Percentiles rank a stretch among this genome's conserved stretches.
These are phyloP conservation scores for Drosophila persimilis DNA, from an alignment of 1,140 invertebrate species.

Conservation along the genomic window DNA sequence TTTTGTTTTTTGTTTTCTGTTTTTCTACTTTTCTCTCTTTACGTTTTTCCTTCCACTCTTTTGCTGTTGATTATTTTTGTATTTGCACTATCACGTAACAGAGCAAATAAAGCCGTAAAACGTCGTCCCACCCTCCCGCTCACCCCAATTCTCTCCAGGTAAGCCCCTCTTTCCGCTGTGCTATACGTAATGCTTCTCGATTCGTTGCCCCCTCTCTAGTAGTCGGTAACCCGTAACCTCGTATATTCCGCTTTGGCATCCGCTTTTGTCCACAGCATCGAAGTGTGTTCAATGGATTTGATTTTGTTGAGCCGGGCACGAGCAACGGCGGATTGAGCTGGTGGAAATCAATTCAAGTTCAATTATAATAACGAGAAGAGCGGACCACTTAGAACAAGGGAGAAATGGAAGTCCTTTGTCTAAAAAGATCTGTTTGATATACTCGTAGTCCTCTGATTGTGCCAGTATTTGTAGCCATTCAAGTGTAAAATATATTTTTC, in stretches of 20 bases:
- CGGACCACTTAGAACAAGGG: neutral
- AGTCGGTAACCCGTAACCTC: neutral
- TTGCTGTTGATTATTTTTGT: conserved; percentile 69
- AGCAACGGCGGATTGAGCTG: conserved; percentile 10
- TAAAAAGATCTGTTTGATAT: too few species aligned
- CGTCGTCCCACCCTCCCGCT: conserved; percentile 20
- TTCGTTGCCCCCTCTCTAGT: too few species aligned
- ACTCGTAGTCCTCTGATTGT: conserved; percentile 1
- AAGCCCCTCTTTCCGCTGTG: too few species aligned
- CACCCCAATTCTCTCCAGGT: neutral
- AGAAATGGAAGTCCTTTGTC: neutral
- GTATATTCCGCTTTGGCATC: neutral
- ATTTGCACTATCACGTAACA: conserved; percentile 75
- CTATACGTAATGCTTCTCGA: too few species aligned
- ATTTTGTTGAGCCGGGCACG: neutral
- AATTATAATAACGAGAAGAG: conserved; percentile 26
- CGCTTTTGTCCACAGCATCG: neutral
- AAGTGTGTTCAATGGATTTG: conserved; percentile 2
- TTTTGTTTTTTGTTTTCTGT: conserved; percentile 17
- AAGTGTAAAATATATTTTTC: too few species aligned
- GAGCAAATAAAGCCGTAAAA: conserved; percentile 76
- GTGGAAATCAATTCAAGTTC: conserved; percentile 38
- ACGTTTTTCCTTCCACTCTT: conserved; percentile 19
- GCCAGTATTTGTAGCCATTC: neutral
- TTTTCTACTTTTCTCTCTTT: neutral